Base-by-base conservation (phyloP, 2,113 vertebrate species). In the Burhinus bistriatus region DNA sequence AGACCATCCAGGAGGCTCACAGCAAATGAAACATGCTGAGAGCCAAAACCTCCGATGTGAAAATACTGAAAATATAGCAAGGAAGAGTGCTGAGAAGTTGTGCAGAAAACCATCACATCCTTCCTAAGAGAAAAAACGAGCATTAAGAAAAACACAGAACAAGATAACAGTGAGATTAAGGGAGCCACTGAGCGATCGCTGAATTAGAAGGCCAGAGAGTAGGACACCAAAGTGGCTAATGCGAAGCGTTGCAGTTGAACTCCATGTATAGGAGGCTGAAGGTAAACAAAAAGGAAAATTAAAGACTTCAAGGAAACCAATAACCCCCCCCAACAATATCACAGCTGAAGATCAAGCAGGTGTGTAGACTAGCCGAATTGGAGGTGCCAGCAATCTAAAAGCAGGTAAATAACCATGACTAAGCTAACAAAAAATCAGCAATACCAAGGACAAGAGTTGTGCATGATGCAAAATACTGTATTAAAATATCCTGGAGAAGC, bases 191-290 rank as follows among this genome's bases (percentile, higher is more conserved):
- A 70, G 16, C 2, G 10, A 62, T 16, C 47, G 29, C 34, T 20
- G 42, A 64, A 42, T 47, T 61, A 40, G 1, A 4, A 57, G 4
- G 29, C 34, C 44, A 83, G 36, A 61, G 40, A 38, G 10, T 1
- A 30, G 25, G 38, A n/a, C 6, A 64, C 9, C 40, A n/a, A 22
- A 47, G 40, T 1, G 16, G 71, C n/a, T 58, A 42, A 64, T 1
- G 6, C 0, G 0, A 86, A 65, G 34, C 0, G 0, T 0, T 52
- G 52, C 47, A 57, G 34, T 17, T 9, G 44, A 88, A 59, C 30
- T 62, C 20, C 59, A 32, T 0, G 0, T 34, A 17, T 0, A 62
- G 17, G 40, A 94, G 20, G 36, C 30, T 44, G 20, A 72, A 88
- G 26, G n/a, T 21, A 64, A 80, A 86, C 12, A 15, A 90, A 93